Percentiles rank a stretch among this genome's conserved stretches.
Evolutionary conservation across 2,113 vertebrate genomes (phyloP).

Genomic region (Pangasianodon gigas): DNA sequence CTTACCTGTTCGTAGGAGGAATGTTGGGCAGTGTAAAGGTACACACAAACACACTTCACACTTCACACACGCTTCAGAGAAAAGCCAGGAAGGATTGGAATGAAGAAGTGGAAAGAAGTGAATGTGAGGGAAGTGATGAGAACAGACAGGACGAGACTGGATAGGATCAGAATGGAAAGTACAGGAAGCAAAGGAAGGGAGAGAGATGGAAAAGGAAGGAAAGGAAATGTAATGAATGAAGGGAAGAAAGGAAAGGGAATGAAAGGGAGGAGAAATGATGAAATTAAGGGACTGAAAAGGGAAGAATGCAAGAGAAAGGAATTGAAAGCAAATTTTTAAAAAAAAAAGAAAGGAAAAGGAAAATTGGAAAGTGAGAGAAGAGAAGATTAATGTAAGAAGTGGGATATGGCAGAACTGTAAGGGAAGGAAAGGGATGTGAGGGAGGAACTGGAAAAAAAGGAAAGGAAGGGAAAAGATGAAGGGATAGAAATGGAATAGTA

Average conservation of each 20-base stretch:
- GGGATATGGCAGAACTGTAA: background rate
- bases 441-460: background rate
- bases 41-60: background rate
- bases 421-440: background rate
- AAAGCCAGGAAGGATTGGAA: background rate
- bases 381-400: too few species aligned
- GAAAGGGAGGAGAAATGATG: background rate
- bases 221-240: background rate
- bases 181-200: background rate
- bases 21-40: constrained; percentile 90
- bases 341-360: background rate
- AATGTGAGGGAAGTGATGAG: background rate
- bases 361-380: background rate
- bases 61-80: background rate
- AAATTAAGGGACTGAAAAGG: background rate
- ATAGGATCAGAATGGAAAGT: background rate
- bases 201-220: background rate
- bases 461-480: background rate
- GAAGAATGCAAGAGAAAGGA: background rate
- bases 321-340: too few species aligned
- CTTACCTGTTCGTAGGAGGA: constrained; percentile 94
- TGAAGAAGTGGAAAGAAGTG: background rate
- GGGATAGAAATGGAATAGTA: background rate
- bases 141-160: background rate
- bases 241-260: background rate